A percentile compares a stretch with the other conserved stretches of the same genome.
Conservation (phyloP, 2,113 vertebrate species). For the Oryctolagus cuniculus region DNA sequence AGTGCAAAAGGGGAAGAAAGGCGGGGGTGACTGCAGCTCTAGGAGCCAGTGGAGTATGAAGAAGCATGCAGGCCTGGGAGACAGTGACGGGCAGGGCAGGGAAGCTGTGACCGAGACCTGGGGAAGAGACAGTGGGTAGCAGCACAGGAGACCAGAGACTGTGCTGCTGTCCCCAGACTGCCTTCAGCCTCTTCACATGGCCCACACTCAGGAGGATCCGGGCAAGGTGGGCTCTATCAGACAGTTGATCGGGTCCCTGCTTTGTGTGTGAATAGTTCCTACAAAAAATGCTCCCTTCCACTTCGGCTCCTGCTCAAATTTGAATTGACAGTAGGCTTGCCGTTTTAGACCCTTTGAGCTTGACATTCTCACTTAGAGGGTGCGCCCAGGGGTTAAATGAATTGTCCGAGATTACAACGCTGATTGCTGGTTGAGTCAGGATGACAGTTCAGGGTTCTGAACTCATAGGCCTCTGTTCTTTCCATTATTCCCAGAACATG, state of each 20-base stretch:
- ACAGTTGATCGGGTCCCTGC: not conserved
- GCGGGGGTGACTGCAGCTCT: not conserved
- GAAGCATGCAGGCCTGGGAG: not conserved
- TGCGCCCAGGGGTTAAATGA: not conserved
- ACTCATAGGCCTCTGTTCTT: not conserved
- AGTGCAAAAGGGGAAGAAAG: not conserved
- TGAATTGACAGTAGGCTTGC: not conserved
- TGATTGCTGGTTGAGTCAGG: not conserved
- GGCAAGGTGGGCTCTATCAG: not conserved
- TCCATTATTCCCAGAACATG: not conserved
- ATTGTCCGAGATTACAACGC: not conserved
- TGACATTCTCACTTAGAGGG: not conserved
- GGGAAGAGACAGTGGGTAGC: not conserved
- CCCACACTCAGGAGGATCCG: not conserved
- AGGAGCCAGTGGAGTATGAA: not conserved
- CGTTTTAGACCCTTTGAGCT: not conserved
- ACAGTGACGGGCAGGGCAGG: not conserved
- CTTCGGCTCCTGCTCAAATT: not conserved
- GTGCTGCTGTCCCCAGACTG: not conserved
- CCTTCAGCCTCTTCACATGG: not conserved
- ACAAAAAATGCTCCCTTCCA: not conserved
- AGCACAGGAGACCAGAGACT: not conserved
- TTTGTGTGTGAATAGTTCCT: conserved; percentile 14
- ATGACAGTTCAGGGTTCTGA: not conserved
- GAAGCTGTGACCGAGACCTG: not conserved